These are phyloP conservation scores for Olivierus martensii DNA, from an alignment of 1,140 invertebrate species.

Conservation along the genomic window DNA sequence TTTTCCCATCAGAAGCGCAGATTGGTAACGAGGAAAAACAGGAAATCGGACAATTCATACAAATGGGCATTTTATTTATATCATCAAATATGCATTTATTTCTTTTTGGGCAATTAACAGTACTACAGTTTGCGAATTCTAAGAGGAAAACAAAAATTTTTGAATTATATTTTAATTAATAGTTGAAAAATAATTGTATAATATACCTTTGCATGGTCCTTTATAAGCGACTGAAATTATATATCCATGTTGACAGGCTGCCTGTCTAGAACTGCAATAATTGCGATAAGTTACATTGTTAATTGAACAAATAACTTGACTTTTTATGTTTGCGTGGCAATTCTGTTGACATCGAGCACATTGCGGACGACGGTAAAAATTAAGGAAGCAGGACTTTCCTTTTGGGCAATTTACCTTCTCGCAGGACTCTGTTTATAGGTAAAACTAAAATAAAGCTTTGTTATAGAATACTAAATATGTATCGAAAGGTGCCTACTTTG, in stretches of 20 bases:
- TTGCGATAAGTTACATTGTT: slow-evolving; percentile 76
- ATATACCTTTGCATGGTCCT: slow-evolving; percentile 60
- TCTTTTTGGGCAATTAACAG: too few relatives aligned
- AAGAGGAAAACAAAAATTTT: too few relatives aligned
- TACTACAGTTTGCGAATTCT: too few relatives aligned
- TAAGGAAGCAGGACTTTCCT: slow-evolving; percentile 65
- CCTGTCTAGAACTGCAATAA: slow-evolving; percentile 65
- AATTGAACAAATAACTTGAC: slow-evolving; percentile 55
- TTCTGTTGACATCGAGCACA: slow-evolving; percentile 59
- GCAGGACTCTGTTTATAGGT: slow-evolving; percentile 48
- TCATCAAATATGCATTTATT: too few relatives aligned
- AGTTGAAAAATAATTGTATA: too few relatives aligned
- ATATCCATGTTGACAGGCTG: slow-evolving; percentile 61
- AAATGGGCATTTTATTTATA: too few relatives aligned
- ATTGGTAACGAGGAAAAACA: too few relatives aligned
- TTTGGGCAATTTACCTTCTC: slow-evolving; percentile 60
- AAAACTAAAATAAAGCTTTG: too few relatives aligned
- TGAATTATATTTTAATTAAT: too few relatives aligned
- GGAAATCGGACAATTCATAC: too few relatives aligned
- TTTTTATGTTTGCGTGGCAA: slow-evolving; percentile 33
- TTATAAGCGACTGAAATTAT: slow-evolving; percentile 72
- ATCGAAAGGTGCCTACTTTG: slow-evolving; percentile 45
- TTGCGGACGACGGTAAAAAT: slow-evolving; percentile 70
- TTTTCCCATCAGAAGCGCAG: too few relatives aligned
- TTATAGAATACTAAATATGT: too few relatives aligned